phyloP scores from a whole-genome alignment of 2,113 vertebrate genomes.

The Cercopithecus mona region DNA sequence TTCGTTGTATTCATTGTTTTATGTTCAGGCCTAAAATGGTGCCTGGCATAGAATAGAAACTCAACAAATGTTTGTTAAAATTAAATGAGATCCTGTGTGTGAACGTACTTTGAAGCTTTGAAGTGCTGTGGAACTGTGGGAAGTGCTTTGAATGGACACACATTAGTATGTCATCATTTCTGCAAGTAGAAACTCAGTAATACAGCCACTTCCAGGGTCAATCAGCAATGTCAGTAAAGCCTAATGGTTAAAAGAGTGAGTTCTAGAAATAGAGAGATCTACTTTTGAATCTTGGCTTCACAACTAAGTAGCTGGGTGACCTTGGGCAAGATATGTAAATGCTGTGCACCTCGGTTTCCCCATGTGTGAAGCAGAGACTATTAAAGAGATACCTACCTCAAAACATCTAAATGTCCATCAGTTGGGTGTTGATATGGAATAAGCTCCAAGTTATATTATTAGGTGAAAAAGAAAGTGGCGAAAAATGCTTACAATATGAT shows the following conservation, averaged over 20 bases:
- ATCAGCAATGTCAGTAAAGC: background rate
- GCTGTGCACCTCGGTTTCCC: background rate
- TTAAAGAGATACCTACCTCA: background rate
- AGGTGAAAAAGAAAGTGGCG: background rate
- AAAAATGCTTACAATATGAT: background rate
- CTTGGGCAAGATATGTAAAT: background rate
- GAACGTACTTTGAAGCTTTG: background rate
- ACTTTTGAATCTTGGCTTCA: background rate
- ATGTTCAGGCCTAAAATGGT: background rate
- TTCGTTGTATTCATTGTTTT: background rate
- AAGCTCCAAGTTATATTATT: background rate
- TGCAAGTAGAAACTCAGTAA: background rate
- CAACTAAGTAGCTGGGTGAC: background rate
- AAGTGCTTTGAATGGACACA: background rate
- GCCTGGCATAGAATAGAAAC: background rate
- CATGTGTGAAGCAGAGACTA: background rate
- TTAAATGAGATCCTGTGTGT: background rate
- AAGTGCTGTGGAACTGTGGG: background rate
- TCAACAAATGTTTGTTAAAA: background rate
- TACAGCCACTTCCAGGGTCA: background rate
- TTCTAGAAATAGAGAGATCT: background rate
- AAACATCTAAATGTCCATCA: background rate
- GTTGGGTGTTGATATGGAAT: background rate
- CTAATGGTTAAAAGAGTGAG: background rate
- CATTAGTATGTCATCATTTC: background rate